A percentile compares a stretch with the other conserved stretches of the same genome.
phyloP scores from a whole-genome alignment of 2,113 vertebrate genomes.

The Ammodytes marinus region DNA sequence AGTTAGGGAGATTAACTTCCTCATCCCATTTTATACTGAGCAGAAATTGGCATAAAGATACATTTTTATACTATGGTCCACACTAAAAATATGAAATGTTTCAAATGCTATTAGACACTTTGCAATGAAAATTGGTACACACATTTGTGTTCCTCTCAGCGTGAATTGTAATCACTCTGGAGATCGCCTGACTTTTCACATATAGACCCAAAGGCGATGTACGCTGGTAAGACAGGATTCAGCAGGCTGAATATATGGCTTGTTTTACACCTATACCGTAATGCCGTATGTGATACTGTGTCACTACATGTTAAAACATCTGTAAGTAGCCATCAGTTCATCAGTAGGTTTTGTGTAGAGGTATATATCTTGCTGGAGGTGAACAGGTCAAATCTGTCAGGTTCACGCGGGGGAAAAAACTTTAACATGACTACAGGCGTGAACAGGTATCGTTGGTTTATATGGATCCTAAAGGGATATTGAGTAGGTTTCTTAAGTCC shows the following conservation, averaged over 20 bases:
- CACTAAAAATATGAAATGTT: background rate
- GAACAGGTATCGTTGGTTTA: conserved; percentile 13
- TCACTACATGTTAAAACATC: conserved; percentile 19
- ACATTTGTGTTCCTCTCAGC: background rate
- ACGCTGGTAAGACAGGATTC: background rate
- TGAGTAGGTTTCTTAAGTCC: background rate
- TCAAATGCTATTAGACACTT: background rate
- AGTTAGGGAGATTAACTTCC: conserved; percentile 29
- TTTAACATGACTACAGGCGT: conserved; percentile 1
- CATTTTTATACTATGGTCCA: background rate
- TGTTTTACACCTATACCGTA: conserved; percentile 19
- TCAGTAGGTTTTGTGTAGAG: conserved; percentile 5
- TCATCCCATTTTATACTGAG: background rate
- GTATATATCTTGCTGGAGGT: conserved; percentile 29
- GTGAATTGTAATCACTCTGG: background rate
- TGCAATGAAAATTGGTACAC: background rate
- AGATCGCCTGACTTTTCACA: background rate
- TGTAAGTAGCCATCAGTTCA: conserved; percentile 12
- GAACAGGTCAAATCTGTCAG: conserved; percentile 30
- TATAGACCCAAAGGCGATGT: background rate
- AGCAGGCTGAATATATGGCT: background rate
- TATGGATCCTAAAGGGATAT: background rate
- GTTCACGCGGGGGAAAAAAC: conserved; percentile 30
- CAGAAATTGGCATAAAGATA: background rate
- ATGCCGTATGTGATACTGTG: conserved; percentile 8